Conservation (phyloP, 2,113 vertebrate genomes). For the Ptilonorhynchus violaceus region DNA sequence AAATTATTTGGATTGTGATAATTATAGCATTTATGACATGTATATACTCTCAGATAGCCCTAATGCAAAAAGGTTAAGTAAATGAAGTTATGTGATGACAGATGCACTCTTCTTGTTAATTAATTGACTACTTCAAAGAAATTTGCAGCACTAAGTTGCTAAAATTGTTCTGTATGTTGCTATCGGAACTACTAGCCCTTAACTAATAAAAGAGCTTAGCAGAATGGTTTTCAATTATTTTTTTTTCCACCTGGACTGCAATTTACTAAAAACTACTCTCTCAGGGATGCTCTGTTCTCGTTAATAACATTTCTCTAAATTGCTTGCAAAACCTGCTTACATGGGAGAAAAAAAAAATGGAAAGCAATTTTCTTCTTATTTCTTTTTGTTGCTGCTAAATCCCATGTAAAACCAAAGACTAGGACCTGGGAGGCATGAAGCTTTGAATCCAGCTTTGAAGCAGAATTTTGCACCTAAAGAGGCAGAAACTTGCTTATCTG, state of each 20-base stretch:
- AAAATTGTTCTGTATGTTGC: not conserved
- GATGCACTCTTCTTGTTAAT: not conserved
- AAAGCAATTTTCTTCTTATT: conserved; percentile 6
- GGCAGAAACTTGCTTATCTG: not conserved
- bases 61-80: not conserved
- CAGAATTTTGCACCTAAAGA: not conserved
- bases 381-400: not conserved
- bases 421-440: not conserved
- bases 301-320: conserved; percentile 22
- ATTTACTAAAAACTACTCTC: conserved; percentile 9
- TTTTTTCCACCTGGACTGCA: not conserved
- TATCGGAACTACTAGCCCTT: conserved; percentile 24
- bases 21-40: not conserved
- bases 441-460: not conserved
- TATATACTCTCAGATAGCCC: not conserved
- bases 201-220: conserved; percentile 6
- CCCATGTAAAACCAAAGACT: not conserved
- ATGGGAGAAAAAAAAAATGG: not conserved
- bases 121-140: not conserved
- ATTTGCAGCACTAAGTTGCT: not conserved
- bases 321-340: conserved; percentile 1
- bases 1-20: not conserved
- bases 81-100: not conserved
- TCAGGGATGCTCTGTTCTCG: not conserved
- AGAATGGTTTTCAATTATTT: not conserved